Conservation (phyloP, 1,140 invertebrate species). For the Meloidogyne hapla region DNA sequence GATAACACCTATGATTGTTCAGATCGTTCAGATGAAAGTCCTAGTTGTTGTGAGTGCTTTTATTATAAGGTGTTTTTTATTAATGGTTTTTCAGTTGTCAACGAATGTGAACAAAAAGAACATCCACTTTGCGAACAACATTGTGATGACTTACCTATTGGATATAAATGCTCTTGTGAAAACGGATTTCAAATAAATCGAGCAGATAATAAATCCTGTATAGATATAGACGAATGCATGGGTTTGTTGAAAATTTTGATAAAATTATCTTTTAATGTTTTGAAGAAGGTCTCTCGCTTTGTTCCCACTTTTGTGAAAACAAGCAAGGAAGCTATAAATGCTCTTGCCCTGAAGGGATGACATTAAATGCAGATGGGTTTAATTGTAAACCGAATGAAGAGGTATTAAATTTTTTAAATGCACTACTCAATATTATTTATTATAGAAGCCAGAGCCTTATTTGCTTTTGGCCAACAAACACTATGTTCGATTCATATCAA, state of each 20-base stretch:
- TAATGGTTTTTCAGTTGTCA: constrained; percentile 71
- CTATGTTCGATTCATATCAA: constrained; percentile 90
- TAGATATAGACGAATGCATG: constrained; percentile 54
- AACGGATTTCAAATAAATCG: constrained; percentile 78
- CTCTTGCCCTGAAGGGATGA: constrained; percentile 89
- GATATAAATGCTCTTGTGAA: constrained; percentile 91
- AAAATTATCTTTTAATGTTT: constrained; percentile 70
- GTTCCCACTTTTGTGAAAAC: constrained; percentile 91
- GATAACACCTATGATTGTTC: constrained; percentile 71
- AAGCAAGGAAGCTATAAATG: constrained; percentile 91
- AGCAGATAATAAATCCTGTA: constrained; percentile 66
- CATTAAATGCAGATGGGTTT: constrained; percentile 79
- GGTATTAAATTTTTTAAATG: constrained; percentile 13
- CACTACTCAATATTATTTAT: constrained; percentile 36
- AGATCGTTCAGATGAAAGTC: constrained; percentile 84
- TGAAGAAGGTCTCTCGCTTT: constrained; percentile 81
- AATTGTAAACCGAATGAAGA: constrained; percentile 83
- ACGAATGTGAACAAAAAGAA: constrained; percentile 87
- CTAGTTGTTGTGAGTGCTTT: constrained; percentile 76
- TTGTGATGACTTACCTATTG: constrained; percentile 85
- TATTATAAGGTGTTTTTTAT: constrained; percentile 14
- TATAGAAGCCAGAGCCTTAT: constrained; percentile 75
- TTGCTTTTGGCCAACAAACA: constrained; percentile 96
- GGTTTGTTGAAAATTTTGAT: constrained; percentile 29
- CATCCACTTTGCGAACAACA: constrained; percentile 90